Evolutionary conservation across 2,888 invertebrate genomes (phyloP).

Genomic region (Villa cingulata): DNA sequence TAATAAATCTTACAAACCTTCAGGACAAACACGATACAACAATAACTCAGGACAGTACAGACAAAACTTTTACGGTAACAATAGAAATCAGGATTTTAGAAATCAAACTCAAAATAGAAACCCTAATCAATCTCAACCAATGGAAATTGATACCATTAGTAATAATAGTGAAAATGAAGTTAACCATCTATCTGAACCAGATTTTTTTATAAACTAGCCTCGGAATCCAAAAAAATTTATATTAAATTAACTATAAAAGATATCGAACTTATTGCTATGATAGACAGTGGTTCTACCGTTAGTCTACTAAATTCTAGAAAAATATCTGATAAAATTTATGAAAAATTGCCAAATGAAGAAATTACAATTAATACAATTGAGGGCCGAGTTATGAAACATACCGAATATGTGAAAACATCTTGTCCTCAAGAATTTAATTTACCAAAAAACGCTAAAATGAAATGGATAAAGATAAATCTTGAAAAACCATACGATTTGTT

Average conservation of each 20-base stretch:
- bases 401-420: slow-evolving; percentile 7
- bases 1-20: too few relatives aligned
- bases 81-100: too few relatives aligned
- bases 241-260: not conserved
- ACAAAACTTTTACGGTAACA: too few relatives aligned
- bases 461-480: slow-evolving; percentile 2
- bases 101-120: too few relatives aligned
- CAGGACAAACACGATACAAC: too few relatives aligned
- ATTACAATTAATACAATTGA: slow-evolving; percentile 6
- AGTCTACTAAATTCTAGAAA: slow-evolving; percentile 2
- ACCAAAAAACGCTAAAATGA: not conserved
- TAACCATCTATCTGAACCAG: too few relatives aligned
- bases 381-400: slow-evolving; percentile 2
- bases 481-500: slow-evolving; percentile 8
- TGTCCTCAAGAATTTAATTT: slow-evolving; percentile 9
- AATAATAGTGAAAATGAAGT: too few relatives aligned
- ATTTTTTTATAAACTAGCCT: slow-evolving; percentile 5
- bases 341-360: not conserved
- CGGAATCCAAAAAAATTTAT: not conserved
- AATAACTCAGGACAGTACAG: too few relatives aligned
- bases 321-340: not conserved
- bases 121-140: too few relatives aligned
- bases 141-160: not conserved
- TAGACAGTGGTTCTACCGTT: slow-evolving; percentile 3
- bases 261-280: slow-evolving; percentile 3